Percentiles rank a stretch among this genome's conserved stretches.
Conservation (phyloP, 2,797 vertebrate genomes). For the Argyrosomus regius region DNA sequence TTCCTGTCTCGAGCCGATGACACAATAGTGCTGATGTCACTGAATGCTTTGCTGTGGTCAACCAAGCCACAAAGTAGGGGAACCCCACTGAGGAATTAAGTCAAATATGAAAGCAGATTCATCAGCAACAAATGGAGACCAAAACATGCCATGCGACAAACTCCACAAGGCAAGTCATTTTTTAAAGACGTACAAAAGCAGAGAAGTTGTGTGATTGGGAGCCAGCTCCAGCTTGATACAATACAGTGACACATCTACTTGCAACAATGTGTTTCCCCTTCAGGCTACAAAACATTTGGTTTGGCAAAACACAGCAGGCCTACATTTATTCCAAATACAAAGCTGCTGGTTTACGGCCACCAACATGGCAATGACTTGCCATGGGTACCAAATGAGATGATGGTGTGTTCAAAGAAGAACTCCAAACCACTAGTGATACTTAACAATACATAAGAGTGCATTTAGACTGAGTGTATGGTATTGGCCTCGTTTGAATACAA, state of each 20-base stretch:
- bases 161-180: constrained; percentile 13
- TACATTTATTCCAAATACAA: constrained; percentile 32
- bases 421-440: constrained; percentile 6
- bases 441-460: not conserved
- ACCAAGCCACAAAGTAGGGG: constrained; percentile 56
- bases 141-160: constrained; percentile 4
- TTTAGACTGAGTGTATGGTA: constrained; percentile 16
- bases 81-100: constrained; percentile 56
- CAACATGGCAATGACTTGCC: constrained; percentile 15
- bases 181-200: not conserved
- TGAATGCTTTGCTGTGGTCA: constrained; percentile 58
- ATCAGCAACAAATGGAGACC: constrained; percentile 42
- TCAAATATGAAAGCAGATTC: constrained; percentile 50
- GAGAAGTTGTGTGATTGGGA: constrained; percentile 7
- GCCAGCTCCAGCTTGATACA: constrained; percentile 43
- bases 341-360: constrained; percentile 29
- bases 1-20: constrained; percentile 52
- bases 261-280: constrained; percentile 30
- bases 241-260: constrained; percentile 46
- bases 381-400: constrained; percentile 17
- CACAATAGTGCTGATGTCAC: constrained; percentile 66
- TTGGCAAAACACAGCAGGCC: constrained; percentile 32
- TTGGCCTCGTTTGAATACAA: constrained; percentile 19
- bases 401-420: constrained; percentile 8
- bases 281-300: constrained; percentile 55